These are phyloP conservation scores for Mugil cephalus DNA, from an alignment of 2,113 vertebrate genomes.

Conservation along the genomic window DNA sequence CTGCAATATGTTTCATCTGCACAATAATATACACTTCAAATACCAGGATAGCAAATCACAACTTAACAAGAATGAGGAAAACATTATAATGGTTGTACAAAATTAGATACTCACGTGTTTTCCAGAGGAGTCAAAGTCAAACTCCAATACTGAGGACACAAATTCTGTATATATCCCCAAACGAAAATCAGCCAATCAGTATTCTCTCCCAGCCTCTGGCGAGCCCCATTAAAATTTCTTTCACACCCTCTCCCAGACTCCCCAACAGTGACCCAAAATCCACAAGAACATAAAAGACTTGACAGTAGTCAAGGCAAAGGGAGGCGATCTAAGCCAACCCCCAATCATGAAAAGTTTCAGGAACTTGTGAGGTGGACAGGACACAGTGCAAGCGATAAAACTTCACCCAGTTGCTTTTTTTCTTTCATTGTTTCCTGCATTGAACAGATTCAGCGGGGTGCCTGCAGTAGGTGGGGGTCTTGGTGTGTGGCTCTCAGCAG, in stretches of 20 bases:
- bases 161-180: conserved; percentile 20
- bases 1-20: background rate
- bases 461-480: conserved; percentile 23
- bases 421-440: conserved; percentile 32
- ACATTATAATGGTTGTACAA: too few relatives aligned
- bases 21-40: background rate
- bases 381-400: conserved; percentile 37
- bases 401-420: background rate
- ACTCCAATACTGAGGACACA: conserved; percentile 16
- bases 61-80: conserved; percentile 1
- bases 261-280: conserved; percentile 54
- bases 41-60: background rate
- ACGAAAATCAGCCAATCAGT: conserved; percentile 35
- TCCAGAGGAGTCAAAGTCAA: conserved; percentile 16
- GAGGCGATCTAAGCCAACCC: conserved; percentile 50
- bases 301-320: conserved; percentile 54
- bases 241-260: conserved; percentile 54
- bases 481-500: conserved; percentile 10
- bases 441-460: conserved; percentile 23
- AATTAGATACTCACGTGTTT: conserved; percentile 34
- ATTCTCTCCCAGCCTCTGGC: conserved; percentile 39
- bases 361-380: conserved; percentile 44
- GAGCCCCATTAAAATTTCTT: conserved; percentile 63
- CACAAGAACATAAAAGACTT: conserved; percentile 69
- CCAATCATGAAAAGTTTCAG: conserved; percentile 48